Evolutionary conservation across 2,888 invertebrate species (phyloP).

Genomic region (Tortrix viridana): DNA sequence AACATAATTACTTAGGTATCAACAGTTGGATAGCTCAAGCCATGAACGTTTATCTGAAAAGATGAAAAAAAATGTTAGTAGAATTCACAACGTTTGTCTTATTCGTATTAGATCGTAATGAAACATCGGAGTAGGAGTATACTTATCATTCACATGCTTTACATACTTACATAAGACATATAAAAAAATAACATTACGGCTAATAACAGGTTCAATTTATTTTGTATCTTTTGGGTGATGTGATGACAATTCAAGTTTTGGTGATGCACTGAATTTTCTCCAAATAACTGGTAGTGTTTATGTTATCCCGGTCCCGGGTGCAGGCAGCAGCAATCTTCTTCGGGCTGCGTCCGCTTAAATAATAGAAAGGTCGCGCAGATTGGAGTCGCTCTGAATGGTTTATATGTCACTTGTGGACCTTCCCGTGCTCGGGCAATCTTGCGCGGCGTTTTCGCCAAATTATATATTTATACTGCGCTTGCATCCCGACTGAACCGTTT

Average conservation of each 20-base stretch:
- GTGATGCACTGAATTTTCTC: slow-evolving; percentile 11
- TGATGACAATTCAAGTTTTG: background rate
- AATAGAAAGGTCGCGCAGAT: slow-evolving; percentile 81
- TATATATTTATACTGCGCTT: slow-evolving; percentile 74
- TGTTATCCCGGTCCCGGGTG: slow-evolving; percentile 22
- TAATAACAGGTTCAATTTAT: too few species aligned
- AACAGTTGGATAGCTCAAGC: too few species aligned
- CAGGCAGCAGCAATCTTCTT: slow-evolving; percentile 63
- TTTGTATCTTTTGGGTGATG: too few species aligned
- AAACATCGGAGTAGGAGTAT: too few species aligned
- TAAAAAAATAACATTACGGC: too few species aligned
- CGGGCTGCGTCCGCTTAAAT: slow-evolving; percentile 77
- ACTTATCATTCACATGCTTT: too few species aligned
- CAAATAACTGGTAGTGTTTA: slow-evolving; percentile 20
- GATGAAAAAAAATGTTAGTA: too few species aligned
- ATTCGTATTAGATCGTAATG: too few species aligned
- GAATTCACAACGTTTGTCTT: too few species aligned
- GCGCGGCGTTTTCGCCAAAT: slow-evolving; percentile 70
- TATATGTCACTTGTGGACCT: slow-evolving; percentile 81
- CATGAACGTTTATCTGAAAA: too few species aligned
- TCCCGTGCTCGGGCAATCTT: slow-evolving; percentile 68
- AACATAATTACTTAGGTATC: too few species aligned
- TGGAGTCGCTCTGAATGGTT: slow-evolving; percentile 80
- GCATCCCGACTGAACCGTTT: slow-evolving; percentile 59
- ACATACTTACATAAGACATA: too few species aligned